These are phyloP conservation scores for Bruchidius siliquastri DNA, from an alignment of 2,888 invertebrate genomes.

Conservation along the genomic window DNA sequence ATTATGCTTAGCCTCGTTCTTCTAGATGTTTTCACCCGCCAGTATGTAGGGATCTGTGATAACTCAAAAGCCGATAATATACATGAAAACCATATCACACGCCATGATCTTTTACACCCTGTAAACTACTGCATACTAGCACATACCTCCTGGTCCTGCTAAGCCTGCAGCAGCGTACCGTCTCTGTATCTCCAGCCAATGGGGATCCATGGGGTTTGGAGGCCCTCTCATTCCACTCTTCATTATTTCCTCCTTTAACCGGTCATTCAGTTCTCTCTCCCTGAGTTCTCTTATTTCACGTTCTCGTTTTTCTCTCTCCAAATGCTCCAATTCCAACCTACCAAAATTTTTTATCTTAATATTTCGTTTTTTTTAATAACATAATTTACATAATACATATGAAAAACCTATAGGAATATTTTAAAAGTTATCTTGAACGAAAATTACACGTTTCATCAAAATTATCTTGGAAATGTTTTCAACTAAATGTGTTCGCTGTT, in stretches of 20 bases:
- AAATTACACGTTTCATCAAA: conserved; percentile 2
- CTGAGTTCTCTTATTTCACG: conserved; percentile 75
- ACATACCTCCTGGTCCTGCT: conserved; percentile 39
- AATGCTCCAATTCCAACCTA: conserved; percentile 57
- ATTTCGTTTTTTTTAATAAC: no score
- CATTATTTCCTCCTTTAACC: conserved; percentile 83
- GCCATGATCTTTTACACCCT: no score
- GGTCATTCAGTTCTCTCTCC: conserved; percentile 75
- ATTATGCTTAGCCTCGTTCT: no score
- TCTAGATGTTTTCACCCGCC: no score
- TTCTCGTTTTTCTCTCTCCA: conserved; percentile 68
- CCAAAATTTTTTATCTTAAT: not conserved
- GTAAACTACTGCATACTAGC: not conserved
- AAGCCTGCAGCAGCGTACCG: conserved; percentile 52
- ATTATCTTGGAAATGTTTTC: no score
- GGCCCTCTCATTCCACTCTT: conserved; percentile 55
- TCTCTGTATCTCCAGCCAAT: conserved; percentile 86
- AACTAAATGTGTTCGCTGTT: no score
- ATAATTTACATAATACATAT: no score
- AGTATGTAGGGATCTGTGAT: no score
- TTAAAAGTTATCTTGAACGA: not conserved
- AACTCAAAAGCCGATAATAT: no score
- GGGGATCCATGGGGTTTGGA: conserved; percentile 58
- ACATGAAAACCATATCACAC: no score
- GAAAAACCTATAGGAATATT: not conserved